Percentiles rank a stretch among this genome's conserved stretches.
Evolutionary conservation across 2,888 invertebrate genomes (phyloP).

Genomic region (Balanococcus diminutus): DNA sequence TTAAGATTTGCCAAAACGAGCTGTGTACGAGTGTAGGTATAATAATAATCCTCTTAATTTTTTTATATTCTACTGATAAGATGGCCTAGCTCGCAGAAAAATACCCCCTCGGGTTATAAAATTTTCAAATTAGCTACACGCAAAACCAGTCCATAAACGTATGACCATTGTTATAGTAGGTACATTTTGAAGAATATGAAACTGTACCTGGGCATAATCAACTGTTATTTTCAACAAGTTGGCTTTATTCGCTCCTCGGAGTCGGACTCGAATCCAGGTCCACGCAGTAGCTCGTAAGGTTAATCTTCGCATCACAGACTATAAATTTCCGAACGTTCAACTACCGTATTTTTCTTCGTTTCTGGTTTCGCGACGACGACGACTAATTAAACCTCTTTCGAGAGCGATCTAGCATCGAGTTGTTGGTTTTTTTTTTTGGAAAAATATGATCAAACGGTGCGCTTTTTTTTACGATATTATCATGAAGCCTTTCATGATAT

Average conservation of each 20-base stretch:
- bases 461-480: background rate
- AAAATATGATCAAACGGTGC: background rate
- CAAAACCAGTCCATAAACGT: background rate
- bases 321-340: slow-evolving; percentile 31
- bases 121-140: background rate
- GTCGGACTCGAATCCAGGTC: background rate
- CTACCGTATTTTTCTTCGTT: slow-evolving; percentile 25
- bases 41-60: background rate
- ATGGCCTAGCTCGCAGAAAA: background rate
- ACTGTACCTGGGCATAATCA: background rate
- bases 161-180: background rate
- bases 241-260: background rate
- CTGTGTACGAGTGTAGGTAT: background rate
- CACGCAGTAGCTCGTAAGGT: background rate
- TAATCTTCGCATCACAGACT: background rate
- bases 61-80: background rate
- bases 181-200: background rate
- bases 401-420: background rate
- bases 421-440: slow-evolving; percentile 9
- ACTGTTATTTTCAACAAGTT: background rate
- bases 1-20: background rate
- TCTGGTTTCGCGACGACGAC: slow-evolving; percentile 18
- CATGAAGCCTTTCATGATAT: background rate
- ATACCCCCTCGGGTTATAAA: background rate
- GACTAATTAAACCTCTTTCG: slow-evolving; percentile 4